These are phyloP conservation scores for Grammatotria lemairii DNA, from an alignment of 2,113 vertebrate genomes.

Conservation along the genomic window DNA sequence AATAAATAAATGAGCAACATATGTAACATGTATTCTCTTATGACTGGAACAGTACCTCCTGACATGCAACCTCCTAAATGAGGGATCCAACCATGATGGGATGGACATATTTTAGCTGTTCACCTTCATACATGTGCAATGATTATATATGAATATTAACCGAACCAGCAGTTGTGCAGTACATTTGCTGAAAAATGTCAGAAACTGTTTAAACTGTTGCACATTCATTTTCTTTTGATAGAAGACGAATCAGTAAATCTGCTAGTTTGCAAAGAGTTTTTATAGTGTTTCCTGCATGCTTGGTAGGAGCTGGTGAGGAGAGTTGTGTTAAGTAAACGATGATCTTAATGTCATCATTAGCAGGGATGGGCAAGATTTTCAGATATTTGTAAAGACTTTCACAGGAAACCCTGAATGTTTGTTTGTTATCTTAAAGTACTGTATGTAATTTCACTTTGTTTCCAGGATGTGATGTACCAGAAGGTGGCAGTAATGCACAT, in stretches of 20 bases:
- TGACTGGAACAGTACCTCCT: neutral
- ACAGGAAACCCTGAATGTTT: neutral
- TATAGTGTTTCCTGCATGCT: neutral
- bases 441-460: fast-evolving
- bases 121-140: neutral
- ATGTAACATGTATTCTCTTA: neutral
- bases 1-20: neutral
- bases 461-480: neutral
- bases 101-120: neutral
- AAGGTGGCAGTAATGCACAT: neutral
- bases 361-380: neutral
- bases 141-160: neutral
- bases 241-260: neutral
- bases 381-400: neutral
- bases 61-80: neutral
- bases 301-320: neutral
- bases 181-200: neutral
- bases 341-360: neutral
- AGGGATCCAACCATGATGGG: neutral
- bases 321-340: fast-evolving
- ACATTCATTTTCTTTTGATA: neutral
- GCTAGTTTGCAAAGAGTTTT: neutral
- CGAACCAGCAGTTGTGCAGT: neutral
- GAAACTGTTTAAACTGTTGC: neutral
- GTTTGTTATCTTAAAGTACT: neutral